Base-by-base conservation (phyloP, 1,140 invertebrate species). In the Drosophila sechellia region DNA sequence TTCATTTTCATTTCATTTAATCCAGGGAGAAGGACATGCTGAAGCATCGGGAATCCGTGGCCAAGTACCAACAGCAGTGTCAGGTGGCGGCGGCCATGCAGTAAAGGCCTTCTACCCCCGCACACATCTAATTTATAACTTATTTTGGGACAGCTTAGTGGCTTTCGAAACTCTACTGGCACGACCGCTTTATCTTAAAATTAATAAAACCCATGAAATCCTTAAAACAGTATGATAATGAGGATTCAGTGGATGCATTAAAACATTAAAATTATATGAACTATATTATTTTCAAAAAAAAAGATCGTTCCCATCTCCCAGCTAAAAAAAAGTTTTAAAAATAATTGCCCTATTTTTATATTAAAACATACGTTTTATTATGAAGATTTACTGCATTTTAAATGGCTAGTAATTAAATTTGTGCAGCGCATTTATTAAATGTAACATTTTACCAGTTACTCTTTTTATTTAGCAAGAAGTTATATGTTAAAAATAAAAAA, bases 31-130 rank as follows among this genome's bases (percentile, higher is more conserved):
- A 96, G 85, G 97, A 97, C 91, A 96, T 97, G 92, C 95, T 97
- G 65, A 92, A 93, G 3, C 95, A 96, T 70, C 94, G 95, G 56
- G 96, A 97, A 73, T 94, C 94, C 53, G 92, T 98, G 12, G 94
- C 94, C 64, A 98, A 97, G 93, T 92, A 98, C 6, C 96, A 97
- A 90, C 95, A 95, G 85, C 95, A 97, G 91, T 95, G 96, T 83
- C 95, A 97, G 89, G 94, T 96, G 77, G 93, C 94, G 17, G 94
- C 95, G 85, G 92, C 94, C 4, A 95, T 92, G 90, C 92, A 92
- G 71, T 92, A 63, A 79, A 53, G 5, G 0, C 25, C 5, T 6
- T 20, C 52, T 8, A 31, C 6, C 6, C 27, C n/a, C 25, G 4
- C 25, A 46, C 34, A 56, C 31, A 27, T 43, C 35, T 74, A 69